These are phyloP conservation scores for Sipha flava DNA, from an alignment of 1,140 invertebrate species.

Conservation along the genomic window DNA sequence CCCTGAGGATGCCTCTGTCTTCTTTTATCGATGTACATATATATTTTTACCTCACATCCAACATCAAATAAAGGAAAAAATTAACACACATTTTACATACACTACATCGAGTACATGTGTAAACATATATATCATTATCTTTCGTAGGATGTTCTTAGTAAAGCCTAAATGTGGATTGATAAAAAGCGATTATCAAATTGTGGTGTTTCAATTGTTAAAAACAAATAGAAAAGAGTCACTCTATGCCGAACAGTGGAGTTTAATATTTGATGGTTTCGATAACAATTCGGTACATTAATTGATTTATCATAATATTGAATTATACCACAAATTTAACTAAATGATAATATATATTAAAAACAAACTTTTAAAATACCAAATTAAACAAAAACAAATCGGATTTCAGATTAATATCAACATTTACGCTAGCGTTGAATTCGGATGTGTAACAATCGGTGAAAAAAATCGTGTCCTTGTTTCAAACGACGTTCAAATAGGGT, in stretches of 20 bases:
- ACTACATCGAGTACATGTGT: too few relatives aligned
- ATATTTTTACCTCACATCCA: too few relatives aligned
- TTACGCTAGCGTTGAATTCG: background rate
- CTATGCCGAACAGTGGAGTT: background rate
- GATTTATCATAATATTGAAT: background rate
- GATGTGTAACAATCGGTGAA: background rate
- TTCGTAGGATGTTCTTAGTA: background rate
- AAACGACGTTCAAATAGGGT: background rate
- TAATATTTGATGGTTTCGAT: background rate
- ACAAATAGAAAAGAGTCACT: background rate
- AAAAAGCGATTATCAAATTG: background rate
- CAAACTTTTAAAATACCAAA: background rate
- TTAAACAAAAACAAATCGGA: background rate
- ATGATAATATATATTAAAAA: too few relatives aligned
- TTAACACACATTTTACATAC: too few relatives aligned
- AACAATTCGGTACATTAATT: background rate
- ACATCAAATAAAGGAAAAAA: too few relatives aligned
- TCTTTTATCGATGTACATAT: too few relatives aligned
- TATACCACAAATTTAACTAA: too few relatives aligned
- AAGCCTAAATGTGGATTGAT: slow-evolving; percentile 3
- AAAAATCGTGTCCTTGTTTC: background rate
- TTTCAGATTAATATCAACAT: background rate
- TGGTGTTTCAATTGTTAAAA: background rate
- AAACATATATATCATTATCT: background rate
- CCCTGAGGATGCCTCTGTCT: too few relatives aligned